Percentiles rank a stretch among this genome's conserved stretches.
Conservation (phyloP, 2,797 vertebrate genomes). For the Pseudomugil gertrudae region DNA sequence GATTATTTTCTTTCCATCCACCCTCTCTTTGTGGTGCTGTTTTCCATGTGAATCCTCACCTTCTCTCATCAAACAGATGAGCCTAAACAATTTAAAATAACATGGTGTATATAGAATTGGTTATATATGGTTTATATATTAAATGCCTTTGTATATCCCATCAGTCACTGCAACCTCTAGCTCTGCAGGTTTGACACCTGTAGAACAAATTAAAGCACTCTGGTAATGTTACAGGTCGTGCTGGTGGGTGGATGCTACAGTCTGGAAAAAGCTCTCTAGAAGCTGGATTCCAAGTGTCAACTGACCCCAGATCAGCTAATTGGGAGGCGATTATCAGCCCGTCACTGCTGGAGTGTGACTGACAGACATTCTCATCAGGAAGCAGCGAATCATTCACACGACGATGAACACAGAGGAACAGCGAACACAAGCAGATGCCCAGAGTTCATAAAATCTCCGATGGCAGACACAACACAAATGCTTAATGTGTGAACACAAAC, state of each 20-base stretch:
- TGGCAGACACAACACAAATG: background rate
- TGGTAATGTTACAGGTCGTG: background rate
- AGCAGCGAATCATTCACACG: conserved; percentile 34
- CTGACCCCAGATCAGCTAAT: conserved; percentile 36
- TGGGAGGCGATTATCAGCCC: conserved; percentile 52
- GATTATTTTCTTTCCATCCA: conserved; percentile 9
- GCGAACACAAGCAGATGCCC: conserved; percentile 10
- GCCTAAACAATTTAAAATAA: background rate
- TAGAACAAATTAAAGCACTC: conserved; percentile 28
- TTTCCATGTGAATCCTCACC: conserved; percentile 24
- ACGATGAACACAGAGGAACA: background rate
- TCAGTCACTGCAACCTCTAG: conserved; percentile 18
- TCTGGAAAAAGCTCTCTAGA: conserved; percentile 9
- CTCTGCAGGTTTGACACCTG: conserved; percentile 21
- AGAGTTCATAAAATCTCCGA: conserved; percentile 5
- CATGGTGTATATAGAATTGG: too few relatives aligned
- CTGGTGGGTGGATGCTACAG: conserved; percentile 11
- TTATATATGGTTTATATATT: conserved; percentile 48
- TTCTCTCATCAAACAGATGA: conserved; percentile 32
- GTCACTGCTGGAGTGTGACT: conserved; percentile 54
- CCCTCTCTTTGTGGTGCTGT: conserved; percentile 5
- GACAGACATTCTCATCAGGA: conserved; percentile 49
- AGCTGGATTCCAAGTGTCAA: background rate
- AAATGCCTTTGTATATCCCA: conserved; percentile 25
- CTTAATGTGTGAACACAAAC: background rate